phyloP scores from a whole-genome alignment of 2,797 vertebrate genomes.

The Onychomys torridus region DNA sequence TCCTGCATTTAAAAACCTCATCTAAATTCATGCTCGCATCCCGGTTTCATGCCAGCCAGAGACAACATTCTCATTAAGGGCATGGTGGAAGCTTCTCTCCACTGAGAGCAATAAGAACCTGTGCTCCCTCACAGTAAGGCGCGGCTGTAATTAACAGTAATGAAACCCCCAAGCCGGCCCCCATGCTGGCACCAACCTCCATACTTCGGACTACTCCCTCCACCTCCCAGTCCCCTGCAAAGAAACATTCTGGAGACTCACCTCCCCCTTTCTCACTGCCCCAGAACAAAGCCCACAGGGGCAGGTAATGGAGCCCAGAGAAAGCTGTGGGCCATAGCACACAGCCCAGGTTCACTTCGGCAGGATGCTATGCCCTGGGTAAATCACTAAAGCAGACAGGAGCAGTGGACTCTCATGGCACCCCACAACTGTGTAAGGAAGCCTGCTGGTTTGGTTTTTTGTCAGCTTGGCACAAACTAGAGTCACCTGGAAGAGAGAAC shows the following conservation, averaged over 20 bases:
- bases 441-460: background rate
- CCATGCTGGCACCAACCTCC: background rate
- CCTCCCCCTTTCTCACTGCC: background rate
- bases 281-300: background rate
- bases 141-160: conserved; percentile 90
- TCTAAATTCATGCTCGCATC: conserved; percentile 95
- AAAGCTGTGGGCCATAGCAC: no score
- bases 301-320: background rate
- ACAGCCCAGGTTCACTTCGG: background rate
- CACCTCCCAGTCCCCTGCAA: background rate
- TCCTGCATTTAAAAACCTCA: conserved; percentile 88
- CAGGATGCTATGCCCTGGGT: background rate
- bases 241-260: background rate
- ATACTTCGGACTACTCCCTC: background rate
- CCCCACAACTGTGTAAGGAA: background rate
- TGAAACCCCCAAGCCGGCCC: conserved; percentile 82
- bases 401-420: background rate
- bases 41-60: conserved; percentile 81
- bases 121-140: conserved; percentile 66
- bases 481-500: background rate
- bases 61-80: conserved; percentile 86
- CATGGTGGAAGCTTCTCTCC: conserved; percentile 79
- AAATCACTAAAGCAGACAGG: background rate
- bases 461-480: background rate
- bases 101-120: conserved; percentile 81